Base-by-base conservation (phyloP, 2,888 invertebrate genomes). In the Eutolmus rufibarbis region DNA sequence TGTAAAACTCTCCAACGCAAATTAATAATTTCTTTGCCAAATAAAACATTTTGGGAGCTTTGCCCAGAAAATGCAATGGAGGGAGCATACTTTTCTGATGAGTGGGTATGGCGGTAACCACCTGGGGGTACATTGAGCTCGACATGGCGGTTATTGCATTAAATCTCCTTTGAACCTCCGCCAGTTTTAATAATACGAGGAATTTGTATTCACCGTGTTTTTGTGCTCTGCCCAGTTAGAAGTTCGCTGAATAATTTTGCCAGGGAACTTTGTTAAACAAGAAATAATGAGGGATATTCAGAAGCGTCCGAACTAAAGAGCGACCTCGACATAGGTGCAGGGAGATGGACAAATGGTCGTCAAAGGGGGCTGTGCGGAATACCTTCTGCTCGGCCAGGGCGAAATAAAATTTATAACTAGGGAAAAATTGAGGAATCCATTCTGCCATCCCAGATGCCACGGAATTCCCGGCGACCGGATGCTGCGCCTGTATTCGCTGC, bases 341-440 rank as follows among this genome's bases (percentile, higher is more conserved):
- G 16, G 51, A 31, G 51, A 23, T 79, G 79, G 79, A 28, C 79
- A 51, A 40, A 12, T 43, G 46, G 28, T 14, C n/a, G 28, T 51
- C 51, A n/a, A 79, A 51, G 51, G 79, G 23, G 31, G 23, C 40
- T 66, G 12, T 23, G 31, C 8, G 43, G 28, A 66, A 66, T 66
- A 14, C 66, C 66, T 66, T 23, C 66, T 28, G 28, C 28, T 66
- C 28, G 28, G 3, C 23, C 66, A 66, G 19, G 28, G 51, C 56
- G 79, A 79, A 79, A 79, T 79, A 51, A 51, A 79, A 79, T 79
- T 79, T 79, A 79, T 79, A 79, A 79, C 79, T 56, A 16, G 79
- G 16, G 66, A 46, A 46, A 79, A 46, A 79, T 79, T 46, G 31
- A 56, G 31, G 46, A 23, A 31, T 56, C 79, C n/a, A 5, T 79